phyloP scores from a whole-genome alignment of 1,140 invertebrate genomes.

The Acyrthosiphon pisum region DNA sequence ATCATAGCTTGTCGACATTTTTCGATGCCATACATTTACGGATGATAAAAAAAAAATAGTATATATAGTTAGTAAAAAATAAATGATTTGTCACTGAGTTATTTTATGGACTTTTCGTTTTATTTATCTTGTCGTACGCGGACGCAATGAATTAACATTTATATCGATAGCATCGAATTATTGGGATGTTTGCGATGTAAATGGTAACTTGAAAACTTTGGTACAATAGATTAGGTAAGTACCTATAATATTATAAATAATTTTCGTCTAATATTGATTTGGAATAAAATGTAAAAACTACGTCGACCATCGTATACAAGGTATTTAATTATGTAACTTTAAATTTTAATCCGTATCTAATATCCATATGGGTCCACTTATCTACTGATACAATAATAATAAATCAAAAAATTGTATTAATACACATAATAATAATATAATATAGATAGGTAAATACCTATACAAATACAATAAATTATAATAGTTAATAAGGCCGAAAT shows the following conservation, averaged over 20 bases:
- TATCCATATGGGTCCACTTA: too few species aligned
- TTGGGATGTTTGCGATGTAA: background rate
- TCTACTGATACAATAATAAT: too few species aligned
- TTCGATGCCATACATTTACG: background rate
- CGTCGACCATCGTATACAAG: too few species aligned
- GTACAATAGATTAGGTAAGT: background rate
- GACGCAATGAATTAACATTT: background rate
- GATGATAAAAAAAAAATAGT: background rate
- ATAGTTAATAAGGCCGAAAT: background rate
- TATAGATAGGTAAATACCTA: background rate
- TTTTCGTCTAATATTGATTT: too few species aligned
- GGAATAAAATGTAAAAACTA: too few species aligned
- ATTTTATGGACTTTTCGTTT: background rate
- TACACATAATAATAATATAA: too few species aligned
- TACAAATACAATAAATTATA: too few species aligned
- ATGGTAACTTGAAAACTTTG: background rate
- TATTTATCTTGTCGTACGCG: background rate
- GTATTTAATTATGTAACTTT: too few species aligned
- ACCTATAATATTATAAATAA: background rate
- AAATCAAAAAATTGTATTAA: too few species aligned
- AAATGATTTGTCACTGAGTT: background rate
- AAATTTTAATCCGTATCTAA: too few species aligned
- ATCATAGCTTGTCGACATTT: background rate
- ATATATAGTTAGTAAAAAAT: background rate
- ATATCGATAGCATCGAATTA: background rate